Conservation (phyloP, 2,888 invertebrate species). For the Drosophila bunnanda region DNA sequence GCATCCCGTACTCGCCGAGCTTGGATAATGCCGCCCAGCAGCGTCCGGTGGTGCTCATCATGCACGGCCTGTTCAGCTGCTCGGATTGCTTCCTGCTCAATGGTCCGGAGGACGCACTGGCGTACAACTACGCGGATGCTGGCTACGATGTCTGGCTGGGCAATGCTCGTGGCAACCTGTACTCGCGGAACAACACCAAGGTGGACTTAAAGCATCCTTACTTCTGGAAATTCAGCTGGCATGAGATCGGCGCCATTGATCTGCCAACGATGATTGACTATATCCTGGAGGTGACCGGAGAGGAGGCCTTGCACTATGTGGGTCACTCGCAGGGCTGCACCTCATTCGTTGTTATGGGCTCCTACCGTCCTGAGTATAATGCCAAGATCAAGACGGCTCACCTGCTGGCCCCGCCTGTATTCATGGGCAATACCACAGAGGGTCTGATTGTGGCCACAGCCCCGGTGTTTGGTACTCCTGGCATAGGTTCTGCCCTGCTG, state of each 20-base stretch:
- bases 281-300: conserved; percentile 84
- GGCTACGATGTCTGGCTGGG: conserved; percentile 88
- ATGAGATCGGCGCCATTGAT: conserved; percentile 85
- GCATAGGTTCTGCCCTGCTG: conserved; percentile 56
- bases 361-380: conserved; percentile 85
- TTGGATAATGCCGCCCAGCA: conserved; percentile 82
- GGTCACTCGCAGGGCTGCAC: conserved; percentile 88
- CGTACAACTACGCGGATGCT: conserved; percentile 85
- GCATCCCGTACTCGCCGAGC: conserved; percentile 88
- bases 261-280: conserved; percentile 88
- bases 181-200: conserved; percentile 86
- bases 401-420: conserved; percentile 88
- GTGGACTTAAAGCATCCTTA: conserved; percentile 66
- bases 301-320: conserved; percentile 86
- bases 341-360: conserved; percentile 85
- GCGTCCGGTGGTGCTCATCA: conserved; percentile 88
- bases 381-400: conserved; percentile 85
- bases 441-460: conserved; percentile 84
- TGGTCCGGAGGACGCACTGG: conserved; percentile 87
- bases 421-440: conserved; percentile 86
- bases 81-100: conserved; percentile 90
- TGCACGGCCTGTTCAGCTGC: conserved; percentile 90
- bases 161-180: conserved; percentile 88
- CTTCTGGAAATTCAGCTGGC: conserved; percentile 87
- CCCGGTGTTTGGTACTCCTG: conserved; percentile 72